These are phyloP conservation scores for Nyctibius grandis DNA, from an alignment of 2,797 vertebrate genomes.

Conservation along the genomic window DNA sequence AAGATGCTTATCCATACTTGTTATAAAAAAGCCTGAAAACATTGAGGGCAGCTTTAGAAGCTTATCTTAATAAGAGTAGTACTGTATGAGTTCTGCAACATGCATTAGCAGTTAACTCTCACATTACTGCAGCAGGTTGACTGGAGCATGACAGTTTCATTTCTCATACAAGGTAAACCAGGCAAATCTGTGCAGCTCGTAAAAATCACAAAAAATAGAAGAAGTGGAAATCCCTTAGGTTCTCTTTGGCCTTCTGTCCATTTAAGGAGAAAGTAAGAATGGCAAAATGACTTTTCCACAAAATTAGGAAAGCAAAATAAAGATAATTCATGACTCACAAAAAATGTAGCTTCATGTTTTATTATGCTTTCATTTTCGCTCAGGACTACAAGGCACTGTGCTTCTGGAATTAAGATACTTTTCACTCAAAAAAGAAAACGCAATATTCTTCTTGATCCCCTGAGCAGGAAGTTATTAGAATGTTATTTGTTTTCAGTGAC, in stretches of 20 bases:
- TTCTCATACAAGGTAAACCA: not conserved
- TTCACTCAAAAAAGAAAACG: conserved; percentile 6
- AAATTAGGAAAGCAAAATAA: not conserved
- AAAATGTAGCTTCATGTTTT: not conserved
- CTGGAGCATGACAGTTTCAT: not conserved
- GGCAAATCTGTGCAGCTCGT: not conserved
- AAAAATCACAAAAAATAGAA: not conserved
- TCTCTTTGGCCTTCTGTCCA: not conserved
- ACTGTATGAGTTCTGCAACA: not conserved
- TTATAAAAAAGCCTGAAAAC: not conserved
- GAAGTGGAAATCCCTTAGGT: not conserved
- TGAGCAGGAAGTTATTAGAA: not conserved
- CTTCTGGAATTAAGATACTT: conserved; percentile 15
- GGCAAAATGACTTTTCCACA: not conserved
- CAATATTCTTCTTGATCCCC: not conserved
- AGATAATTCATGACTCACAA: not conserved
- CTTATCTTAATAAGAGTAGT: not conserved
- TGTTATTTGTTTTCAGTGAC: not conserved
- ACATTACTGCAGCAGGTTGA: not conserved
- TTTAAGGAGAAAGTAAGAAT: not conserved
- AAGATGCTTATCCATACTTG: not conserved
- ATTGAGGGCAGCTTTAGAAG: not conserved
- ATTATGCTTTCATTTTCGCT: not conserved
- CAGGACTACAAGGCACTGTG: not conserved
- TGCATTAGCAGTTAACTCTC: not conserved